Conservation (phyloP, 2,797 vertebrate genomes). For the Siniperca obscura region DNA sequence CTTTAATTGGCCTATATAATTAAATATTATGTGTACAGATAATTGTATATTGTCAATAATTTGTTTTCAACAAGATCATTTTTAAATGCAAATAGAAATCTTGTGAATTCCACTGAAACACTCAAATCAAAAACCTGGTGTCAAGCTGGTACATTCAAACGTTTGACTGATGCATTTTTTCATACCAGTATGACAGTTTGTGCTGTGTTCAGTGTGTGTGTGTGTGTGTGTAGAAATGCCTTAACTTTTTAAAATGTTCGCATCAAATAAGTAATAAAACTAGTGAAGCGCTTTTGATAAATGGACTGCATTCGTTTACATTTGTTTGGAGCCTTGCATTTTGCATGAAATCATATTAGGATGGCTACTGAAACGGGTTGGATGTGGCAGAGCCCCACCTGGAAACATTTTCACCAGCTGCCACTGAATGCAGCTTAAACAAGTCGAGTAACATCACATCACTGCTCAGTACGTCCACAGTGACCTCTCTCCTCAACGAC, state of each 20-base stretch:
- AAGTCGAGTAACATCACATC: not conserved
- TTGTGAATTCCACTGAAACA: not conserved
- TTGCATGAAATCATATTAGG: not conserved
- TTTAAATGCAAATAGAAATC: not conserved
- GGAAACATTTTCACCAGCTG: not conserved
- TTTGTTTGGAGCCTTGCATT: not conserved
- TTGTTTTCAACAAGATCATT: not conserved
- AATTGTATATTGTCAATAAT: not conserved
- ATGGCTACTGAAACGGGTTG: not conserved
- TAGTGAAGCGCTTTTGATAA: not conserved
- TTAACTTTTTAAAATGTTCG: not conserved
- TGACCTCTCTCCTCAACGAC: not conserved
- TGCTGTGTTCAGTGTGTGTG: not conserved
- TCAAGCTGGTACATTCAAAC: not conserved
- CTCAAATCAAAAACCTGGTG: not conserved
- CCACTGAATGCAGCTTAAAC: conserved; percentile 1
- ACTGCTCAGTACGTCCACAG: not conserved
- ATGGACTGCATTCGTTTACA: not conserved
- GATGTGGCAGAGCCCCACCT: not conserved
- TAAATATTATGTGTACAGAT: not conserved
- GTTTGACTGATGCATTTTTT: not conserved
- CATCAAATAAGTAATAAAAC: not conserved
- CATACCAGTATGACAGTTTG: not conserved
- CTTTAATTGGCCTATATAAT: not conserved
- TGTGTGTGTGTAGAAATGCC: not conserved